phyloP scores from a whole-genome alignment of 2,888 invertebrate genomes.

The Branchipolynoe longqiensis region DNA sequence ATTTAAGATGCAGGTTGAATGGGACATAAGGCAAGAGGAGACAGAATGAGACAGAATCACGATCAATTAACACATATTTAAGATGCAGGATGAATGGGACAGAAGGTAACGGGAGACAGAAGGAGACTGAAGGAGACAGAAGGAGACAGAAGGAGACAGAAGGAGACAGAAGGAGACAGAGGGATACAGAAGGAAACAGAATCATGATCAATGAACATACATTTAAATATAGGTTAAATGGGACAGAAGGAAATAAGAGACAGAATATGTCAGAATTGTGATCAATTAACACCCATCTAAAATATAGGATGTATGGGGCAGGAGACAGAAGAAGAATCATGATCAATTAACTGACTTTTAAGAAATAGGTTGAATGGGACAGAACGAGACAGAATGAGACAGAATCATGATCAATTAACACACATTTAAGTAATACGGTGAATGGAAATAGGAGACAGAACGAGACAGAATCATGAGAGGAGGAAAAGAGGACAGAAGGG shows the following conservation, averaged over 20 bases:
- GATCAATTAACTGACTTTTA: not conserved
- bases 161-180: slow-evolving; percentile 65
- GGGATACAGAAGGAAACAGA: not conserved
- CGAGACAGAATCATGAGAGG: not conserved
- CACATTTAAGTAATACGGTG: too few relatives aligned
- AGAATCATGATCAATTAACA: too few relatives aligned
- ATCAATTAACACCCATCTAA: not conserved
- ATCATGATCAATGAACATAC: not conserved
- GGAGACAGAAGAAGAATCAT: slow-evolving; percentile 60
- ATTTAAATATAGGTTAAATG: slow-evolving; percentile 47
- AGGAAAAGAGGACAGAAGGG: too few relatives aligned
- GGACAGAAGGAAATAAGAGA: slow-evolving; percentile 64
- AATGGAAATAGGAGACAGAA: slow-evolving; percentile 62
- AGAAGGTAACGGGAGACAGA: too few relatives aligned
- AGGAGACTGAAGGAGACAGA: slow-evolving; percentile 61
- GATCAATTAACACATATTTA: too few relatives aligned
- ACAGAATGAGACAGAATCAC: too few relatives aligned
- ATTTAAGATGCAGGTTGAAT: too few relatives aligned
- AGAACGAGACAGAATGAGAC: too few relatives aligned
- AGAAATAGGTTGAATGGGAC: not conserved
- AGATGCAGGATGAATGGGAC: too few relatives aligned
- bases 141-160: slow-evolving; percentile 27
- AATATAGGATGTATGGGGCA: slow-evolving; percentile 59
- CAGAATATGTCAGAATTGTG: not conserved
- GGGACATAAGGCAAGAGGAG: too few relatives aligned